Conservation (phyloP, 1,140 invertebrate genomes). For the Manduca sexta region DNA sequence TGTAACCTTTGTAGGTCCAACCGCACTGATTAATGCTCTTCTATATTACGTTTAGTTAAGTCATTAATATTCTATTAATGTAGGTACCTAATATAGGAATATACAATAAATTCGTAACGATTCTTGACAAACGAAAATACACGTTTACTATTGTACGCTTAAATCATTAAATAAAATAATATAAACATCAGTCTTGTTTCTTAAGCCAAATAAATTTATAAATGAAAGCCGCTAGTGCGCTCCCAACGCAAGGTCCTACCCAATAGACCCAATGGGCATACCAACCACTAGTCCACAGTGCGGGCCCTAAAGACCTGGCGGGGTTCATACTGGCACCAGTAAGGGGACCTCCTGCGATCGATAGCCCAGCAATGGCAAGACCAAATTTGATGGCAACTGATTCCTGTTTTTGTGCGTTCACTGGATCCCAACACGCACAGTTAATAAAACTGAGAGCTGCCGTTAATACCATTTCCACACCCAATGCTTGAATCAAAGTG, state of each 20-base stretch:
- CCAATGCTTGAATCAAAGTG: conserved; percentile 39
- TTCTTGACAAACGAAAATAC: too few species aligned
- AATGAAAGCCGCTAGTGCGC: conserved; percentile 72
- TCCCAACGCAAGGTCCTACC: conserved; percentile 79
- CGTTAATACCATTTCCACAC: conserved; percentile 75
- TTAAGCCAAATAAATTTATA: conserved; percentile 75
- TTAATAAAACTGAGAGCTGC: conserved; percentile 80
- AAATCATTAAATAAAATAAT: too few species aligned
- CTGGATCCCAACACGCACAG: conserved; percentile 76
- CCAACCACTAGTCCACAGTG: conserved; percentile 81
- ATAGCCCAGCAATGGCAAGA: conserved; percentile 16
- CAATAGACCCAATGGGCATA: conserved; percentile 84
- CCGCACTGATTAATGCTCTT: too few species aligned
- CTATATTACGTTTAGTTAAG: too few species aligned
- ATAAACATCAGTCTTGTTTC: neutral
- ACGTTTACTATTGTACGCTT: too few species aligned
- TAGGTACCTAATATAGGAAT: too few species aligned
- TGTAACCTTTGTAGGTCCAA: too few species aligned
- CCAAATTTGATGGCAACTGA: conserved; percentile 71
- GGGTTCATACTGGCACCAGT: conserved; percentile 89
- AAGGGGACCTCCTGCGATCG: conserved; percentile 49
- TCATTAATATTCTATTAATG: too few species aligned
- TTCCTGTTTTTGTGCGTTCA: conserved; percentile 69
- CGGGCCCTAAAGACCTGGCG: conserved; percentile 84
- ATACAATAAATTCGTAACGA: too few species aligned